Percentiles rank a stretch among this genome's conserved stretches.
Conservation (phyloP, 2,113 vertebrate genomes). For the Nycticebus coucang region DNA sequence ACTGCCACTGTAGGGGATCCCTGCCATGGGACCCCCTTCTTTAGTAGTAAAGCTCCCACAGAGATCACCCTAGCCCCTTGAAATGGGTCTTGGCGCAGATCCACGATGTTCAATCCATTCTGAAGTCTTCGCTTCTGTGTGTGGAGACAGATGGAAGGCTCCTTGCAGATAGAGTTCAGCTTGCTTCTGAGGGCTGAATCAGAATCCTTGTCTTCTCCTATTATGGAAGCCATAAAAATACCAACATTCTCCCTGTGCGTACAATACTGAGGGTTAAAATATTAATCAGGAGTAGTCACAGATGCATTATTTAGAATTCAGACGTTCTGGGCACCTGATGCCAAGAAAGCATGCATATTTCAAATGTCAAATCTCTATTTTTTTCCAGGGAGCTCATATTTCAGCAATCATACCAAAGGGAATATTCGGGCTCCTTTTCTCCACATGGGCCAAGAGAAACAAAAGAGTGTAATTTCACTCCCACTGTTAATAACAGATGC, state of each 20-base stretch:
- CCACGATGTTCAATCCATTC: neutral
- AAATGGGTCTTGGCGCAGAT: neutral
- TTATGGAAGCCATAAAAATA: neutral
- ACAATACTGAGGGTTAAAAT: constrained; percentile 37
- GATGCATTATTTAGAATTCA: constrained; percentile 44
- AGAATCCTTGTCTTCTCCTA: neutral
- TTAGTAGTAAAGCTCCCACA: neutral
- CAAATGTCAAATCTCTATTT: constrained; percentile 45
- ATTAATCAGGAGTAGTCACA: constrained; percentile 4
- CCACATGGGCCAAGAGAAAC: constrained; percentile 75
- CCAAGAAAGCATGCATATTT: constrained; percentile 27
- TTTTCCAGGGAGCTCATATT: constrained; percentile 81
- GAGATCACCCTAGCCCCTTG: neutral
- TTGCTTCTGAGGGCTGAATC: neutral
- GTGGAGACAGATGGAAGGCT: neutral
- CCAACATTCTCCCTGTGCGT: neutral
- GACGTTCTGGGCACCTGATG: neutral
- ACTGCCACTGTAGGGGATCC: neutral
- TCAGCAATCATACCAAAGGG: constrained; percentile 71
- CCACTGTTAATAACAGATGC: constrained; percentile 83
- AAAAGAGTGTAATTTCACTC: constrained; percentile 80
- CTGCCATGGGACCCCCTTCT: neutral
- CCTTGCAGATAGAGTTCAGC: neutral
- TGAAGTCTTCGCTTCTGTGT: neutral
- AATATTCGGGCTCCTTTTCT: constrained; percentile 63